Evolutionary conservation across 2,797 vertebrate species (phyloP), one percentile per base, ranked within the genome.

Genomic region (Galagoides demidoff): DNA sequence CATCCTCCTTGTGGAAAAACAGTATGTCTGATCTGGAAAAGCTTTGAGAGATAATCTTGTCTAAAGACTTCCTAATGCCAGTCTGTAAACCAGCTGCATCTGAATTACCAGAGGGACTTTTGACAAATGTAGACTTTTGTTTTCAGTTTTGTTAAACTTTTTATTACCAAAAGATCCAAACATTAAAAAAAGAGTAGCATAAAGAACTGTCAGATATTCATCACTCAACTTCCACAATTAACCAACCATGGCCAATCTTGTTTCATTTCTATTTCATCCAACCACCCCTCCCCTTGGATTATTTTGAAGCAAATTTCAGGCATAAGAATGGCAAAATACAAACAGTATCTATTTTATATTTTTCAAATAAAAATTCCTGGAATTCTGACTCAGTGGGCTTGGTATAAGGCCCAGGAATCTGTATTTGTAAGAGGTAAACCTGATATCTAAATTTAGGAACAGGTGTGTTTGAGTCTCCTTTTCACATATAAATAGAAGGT

Each of bases 31-130:
- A 55, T 76, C 45, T 68, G 16, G 39, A 92, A 88, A 89, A 92
- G 25, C 34, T 96, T 82, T 95, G 82, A 96, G 68, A 95, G 57
- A 90, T 82, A 85, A 93, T 90, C 73, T 88, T 92, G 14, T 77
- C 61, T 95, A 89, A 93, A 96, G 43, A 61, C 34, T 84, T 31
- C 39, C 20, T 70, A 93, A 87, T 90, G 87, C 27, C 88, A 95
- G 29, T 55, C 31, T 92, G 43, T 29, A 96, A 95, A 77, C 8
- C 71, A 91, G 37, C 39, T 73, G 66, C 49, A 95, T 92, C 34
- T 92, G 52, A 92, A 87, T 93, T 89, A 87, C 73, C 61, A 71
- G 22, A 52, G 64, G 59, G 14, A 45, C 10, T 86, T 95, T 63
- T 68, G 34, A 92, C 61, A 93, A 89, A 93, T 81, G 43, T 37